Conservation (phyloP, 2,797 vertebrate genomes). For the Cryptoblepharus egeriae region DNA sequence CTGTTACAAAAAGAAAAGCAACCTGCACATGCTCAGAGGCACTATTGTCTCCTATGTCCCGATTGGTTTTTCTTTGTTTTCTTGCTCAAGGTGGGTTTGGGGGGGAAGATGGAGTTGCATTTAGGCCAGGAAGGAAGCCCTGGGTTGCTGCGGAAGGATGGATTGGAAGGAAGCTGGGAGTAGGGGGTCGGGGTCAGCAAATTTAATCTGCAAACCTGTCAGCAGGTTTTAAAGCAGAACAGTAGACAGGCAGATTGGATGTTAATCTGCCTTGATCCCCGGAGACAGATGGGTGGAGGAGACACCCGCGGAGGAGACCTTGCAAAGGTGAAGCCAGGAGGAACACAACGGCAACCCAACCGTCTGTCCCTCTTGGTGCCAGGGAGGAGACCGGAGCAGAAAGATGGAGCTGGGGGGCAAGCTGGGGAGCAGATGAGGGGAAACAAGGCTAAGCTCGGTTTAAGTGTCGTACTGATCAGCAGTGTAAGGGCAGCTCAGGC, state of each 20-base stretch:
- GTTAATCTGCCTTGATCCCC: slow-evolving; percentile 45
- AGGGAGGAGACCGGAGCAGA: neutral
- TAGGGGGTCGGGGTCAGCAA: neutral
- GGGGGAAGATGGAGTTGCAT: too few species aligned
- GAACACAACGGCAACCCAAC: neutral
- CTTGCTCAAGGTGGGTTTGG: too few species aligned
- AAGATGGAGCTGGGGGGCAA: neutral
- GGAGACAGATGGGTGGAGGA: slow-evolving; percentile 67
- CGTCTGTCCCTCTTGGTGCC: neutral
- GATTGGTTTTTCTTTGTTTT: neutral
- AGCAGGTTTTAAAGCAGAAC: slow-evolving; percentile 31
- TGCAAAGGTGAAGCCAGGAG: neutral
- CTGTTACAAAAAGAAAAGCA: neutral
- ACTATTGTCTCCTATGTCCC: neutral
- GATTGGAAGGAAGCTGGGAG: slow-evolving; percentile 33
- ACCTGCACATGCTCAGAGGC: neutral
- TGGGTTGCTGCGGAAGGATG: neutral
- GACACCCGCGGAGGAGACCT: slow-evolving; percentile 50
- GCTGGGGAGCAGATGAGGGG: neutral
- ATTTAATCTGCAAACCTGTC: slow-evolving; percentile 38
- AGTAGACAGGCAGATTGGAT: slow-evolving; percentile 39
- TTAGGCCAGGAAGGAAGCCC: neutral
- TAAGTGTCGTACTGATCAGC: neutral
- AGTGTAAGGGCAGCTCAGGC: neutral
- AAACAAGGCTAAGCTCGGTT: slow-evolving; percentile 16